phyloP scores from a whole-genome alignment of 2,113 vertebrate genomes.

The Alethe castanea region DNA sequence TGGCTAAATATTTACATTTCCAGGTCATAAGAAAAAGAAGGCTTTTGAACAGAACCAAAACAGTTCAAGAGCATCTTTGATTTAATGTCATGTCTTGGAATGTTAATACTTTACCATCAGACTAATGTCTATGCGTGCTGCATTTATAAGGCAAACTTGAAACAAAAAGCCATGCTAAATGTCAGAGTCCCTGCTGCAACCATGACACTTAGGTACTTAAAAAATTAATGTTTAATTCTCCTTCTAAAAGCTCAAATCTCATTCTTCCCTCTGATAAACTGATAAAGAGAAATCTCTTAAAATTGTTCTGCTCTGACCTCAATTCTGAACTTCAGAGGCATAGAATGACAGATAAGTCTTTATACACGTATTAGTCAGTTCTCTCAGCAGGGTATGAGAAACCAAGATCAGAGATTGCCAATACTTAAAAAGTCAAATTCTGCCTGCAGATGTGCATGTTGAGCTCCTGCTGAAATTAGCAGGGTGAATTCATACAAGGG shows the following conservation, averaged over 20 bases:
- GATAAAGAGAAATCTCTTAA: not conserved
- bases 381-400: constrained; percentile 31
- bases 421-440: constrained; percentile 46
- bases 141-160: not conserved
- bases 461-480: constrained; percentile 31
- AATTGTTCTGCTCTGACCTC: constrained; percentile 27
- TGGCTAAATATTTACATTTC: not conserved
- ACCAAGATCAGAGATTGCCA: constrained; percentile 43
- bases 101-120: not conserved
- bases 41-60: not conserved
- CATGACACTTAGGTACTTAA: not conserved
- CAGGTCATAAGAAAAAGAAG: not conserved
- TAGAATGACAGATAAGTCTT: constrained; percentile 11
- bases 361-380: not conserved
- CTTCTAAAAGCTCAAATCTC: not conserved
- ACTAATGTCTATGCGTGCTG: not conserved
- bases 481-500: not conserved
- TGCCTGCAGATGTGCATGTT: not conserved
- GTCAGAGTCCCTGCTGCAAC: not conserved
- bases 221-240: not conserved
- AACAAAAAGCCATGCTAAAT: not conserved
- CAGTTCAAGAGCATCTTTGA: not conserved
- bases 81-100: not conserved
- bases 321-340: constrained; percentile 23
- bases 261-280: constrained; percentile 4